Percentiles rank a stretch among this genome's conserved stretches.
Conservation (phyloP, 2,113 vertebrate species). For the Lampris megalopsis region DNA sequence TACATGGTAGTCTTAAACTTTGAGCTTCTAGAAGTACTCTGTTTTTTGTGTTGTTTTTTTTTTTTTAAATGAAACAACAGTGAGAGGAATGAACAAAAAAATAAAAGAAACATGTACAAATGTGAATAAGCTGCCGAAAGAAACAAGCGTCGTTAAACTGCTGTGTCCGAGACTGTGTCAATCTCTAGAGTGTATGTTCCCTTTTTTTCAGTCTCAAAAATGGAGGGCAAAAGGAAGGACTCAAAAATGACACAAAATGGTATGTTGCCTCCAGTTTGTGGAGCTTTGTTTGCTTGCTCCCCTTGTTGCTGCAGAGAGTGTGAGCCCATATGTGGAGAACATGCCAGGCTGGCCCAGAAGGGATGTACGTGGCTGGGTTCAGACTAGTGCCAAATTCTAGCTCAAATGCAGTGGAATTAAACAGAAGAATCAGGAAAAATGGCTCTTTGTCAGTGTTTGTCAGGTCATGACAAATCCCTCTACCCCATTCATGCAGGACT, state of each 20-base stretch:
- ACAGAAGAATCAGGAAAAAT: constrained; percentile 38
- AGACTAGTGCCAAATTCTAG: constrained; percentile 46
- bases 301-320: constrained; percentile 8
- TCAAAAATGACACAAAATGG: constrained; percentile 50
- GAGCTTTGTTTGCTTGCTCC: constrained; percentile 41
- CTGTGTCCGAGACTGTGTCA: constrained; percentile 68
- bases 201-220: constrained; percentile 37
- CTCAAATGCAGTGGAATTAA: constrained; percentile 61
- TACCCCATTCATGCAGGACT: constrained; percentile 14
- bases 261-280: constrained; percentile 24
- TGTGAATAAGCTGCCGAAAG: constrained; percentile 76
- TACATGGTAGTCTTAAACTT: constrained; percentile 77
- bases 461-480: constrained; percentile 60
- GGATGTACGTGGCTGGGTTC: constrained; percentile 23
- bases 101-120: constrained; percentile 65
- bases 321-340: constrained; percentile 18
- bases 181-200: constrained; percentile 59
- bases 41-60: constrained; percentile 49
- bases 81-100: constrained; percentile 72
- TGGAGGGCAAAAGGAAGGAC: constrained; percentile 44
- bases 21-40: constrained; percentile 75
- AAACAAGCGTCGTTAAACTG: constrained; percentile 58
- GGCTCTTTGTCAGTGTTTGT: constrained; percentile 62
- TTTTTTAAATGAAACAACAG: constrained; percentile 52
- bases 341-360: constrained; percentile 37